A percentile compares a stretch with the other conserved stretches of the same genome.
phyloP scores from a whole-genome alignment of 2,797 vertebrate species.

The Falco naumanni region DNA sequence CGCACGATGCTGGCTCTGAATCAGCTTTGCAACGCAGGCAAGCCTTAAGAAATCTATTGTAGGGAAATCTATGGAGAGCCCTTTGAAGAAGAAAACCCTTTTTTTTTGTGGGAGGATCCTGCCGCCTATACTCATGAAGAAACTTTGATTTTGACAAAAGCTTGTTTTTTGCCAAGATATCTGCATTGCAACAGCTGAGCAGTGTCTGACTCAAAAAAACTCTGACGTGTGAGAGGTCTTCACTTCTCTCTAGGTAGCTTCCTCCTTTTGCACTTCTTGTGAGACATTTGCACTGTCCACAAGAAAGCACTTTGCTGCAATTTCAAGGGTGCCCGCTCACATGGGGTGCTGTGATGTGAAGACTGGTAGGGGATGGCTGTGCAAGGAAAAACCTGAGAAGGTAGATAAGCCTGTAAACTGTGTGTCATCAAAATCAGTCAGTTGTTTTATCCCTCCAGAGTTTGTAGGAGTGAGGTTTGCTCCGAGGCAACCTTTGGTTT shows the following conservation, averaged over 20 bases:
- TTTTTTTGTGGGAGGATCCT: conserved; percentile 40
- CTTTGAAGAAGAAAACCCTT: conserved; percentile 34
- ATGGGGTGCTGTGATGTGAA: neutral
- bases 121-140: neutral
- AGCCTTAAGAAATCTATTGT: conserved; percentile 24
- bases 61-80: conserved; percentile 17
- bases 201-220: conserved; percentile 1
- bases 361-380: neutral
- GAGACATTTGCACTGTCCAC: neutral
- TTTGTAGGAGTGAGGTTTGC: neutral
- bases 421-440: rapidly evolving
- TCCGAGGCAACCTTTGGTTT: neutral
- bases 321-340: neutral
- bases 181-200: conserved; percentile 52
- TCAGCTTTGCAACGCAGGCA: neutral
- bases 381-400: neutral
- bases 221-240: neutral
- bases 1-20: neutral
- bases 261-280: neutral
- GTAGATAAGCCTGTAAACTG: neutral
- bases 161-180: conserved; percentile 33
- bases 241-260: conserved; percentile 29
- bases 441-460: neutral
- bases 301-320: neutral
- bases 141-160: conserved; percentile 6